Evolutionary conservation across 1,140 invertebrate genomes (phyloP), one percentile per base, ranked within the genome.

Genomic region (Rhyacophila brunnea): DNA sequence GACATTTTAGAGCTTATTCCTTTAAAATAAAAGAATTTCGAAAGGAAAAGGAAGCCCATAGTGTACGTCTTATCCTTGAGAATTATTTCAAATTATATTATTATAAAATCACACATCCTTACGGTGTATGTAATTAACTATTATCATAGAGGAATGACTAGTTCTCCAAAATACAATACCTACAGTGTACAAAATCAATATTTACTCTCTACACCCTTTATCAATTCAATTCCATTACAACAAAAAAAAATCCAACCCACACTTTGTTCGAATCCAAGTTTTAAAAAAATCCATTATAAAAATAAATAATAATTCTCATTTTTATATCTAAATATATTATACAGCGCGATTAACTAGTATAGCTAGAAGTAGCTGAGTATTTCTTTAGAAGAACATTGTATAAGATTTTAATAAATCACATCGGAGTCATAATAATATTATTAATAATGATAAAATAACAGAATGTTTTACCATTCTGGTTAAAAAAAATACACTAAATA

Each of bases 401-500:
- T 44, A 35, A 28, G 34, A 55, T 15, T 28, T 15, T 35, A 23
- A 51, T 18, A 38, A 18, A 15, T 18, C 15, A 19, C 13, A 49
- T 28, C 23, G 23, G 23, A 28, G 9, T 28, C 23, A 28, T 28
- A 9, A 5, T 15, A n/a, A 46, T 46, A 46, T 5, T 28, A 28
- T 9, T 28, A 28, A 3, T 28, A 28, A 43, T 6, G 11, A 55
- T 53, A 34, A 57, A 57, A 57, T 40, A 45, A 57, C 36, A 51
- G 55, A 35, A 51, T 58, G 46, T n/a, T 44, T 32, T 40, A 23
- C 17, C 55, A 50, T 60, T 54, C 51, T 55, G 40, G 40, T 51
- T 59, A 59, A 60, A 60, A 54, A 51, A 62, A 54, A 60, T 38
- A 53, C 34, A 35, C 15, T 56, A 34, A 56, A 56, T 45, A 45